phyloP scores from a whole-genome alignment of 2,113 vertebrate genomes.

The Sorex araneus region DNA sequence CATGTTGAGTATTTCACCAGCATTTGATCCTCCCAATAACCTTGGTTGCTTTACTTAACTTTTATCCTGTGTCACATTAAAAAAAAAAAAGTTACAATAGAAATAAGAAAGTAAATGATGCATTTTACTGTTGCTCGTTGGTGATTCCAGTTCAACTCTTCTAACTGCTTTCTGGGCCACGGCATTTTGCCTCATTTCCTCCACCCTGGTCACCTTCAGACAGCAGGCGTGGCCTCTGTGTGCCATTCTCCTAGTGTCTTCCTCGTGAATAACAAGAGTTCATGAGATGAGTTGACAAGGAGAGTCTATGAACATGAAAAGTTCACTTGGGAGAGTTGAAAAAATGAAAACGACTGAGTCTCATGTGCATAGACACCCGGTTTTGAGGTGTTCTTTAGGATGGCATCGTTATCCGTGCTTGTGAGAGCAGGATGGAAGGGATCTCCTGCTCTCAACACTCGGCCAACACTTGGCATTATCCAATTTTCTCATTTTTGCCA shows the following conservation, averaged over 20 bases:
- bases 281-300: too few relatives aligned
- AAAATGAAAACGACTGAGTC: neutral
- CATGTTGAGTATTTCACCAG: neutral
- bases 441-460: fast-evolving
- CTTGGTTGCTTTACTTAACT: neutral
- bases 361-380: fast-evolving
- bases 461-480: neutral
- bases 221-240: neutral
- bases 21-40: neutral
- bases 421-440: neutral
- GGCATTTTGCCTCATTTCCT: neutral
- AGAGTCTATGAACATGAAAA: neutral
- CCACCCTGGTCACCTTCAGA: neutral
- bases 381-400: neutral
- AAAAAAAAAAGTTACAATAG: too few relatives aligned
- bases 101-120: neutral
- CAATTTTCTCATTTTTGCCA: neutral
- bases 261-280: neutral
- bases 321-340: neutral
- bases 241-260: neutral
- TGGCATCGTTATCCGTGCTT: neutral
- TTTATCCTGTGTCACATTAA: neutral
- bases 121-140: neutral
- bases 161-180: neutral
- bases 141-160: neutral